Conservation (phyloP, 1,140 invertebrate species). For the Drosophila auraria region DNA sequence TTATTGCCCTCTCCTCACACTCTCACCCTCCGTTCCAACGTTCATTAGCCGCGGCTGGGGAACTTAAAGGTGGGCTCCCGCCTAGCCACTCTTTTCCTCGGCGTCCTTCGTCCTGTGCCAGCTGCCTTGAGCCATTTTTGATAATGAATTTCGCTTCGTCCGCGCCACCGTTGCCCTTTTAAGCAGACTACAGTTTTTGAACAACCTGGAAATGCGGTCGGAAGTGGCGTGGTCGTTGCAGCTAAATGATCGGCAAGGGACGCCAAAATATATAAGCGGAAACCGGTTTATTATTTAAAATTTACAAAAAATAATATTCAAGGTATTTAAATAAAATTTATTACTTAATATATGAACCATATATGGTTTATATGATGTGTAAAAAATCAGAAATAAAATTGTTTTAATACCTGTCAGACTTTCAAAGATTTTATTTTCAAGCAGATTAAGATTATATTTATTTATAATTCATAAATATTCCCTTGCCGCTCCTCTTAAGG, state of each 20-base stretch:
- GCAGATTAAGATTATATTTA: too few relatives aligned
- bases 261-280: not conserved
- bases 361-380: not conserved
- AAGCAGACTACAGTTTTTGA: conserved; percentile 50
- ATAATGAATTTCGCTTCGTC: conserved; percentile 65
- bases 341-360: too few relatives aligned
- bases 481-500: too few relatives aligned
- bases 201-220: conserved; percentile 16
- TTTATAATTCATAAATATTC: too few relatives aligned
- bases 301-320: too few relatives aligned
- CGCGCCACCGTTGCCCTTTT: conserved; percentile 33
- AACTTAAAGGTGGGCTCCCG: conserved; percentile 57
- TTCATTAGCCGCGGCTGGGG: conserved; percentile 55
- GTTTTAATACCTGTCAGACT: too few relatives aligned
- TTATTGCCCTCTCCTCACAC: not conserved
- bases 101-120: conserved; percentile 17
- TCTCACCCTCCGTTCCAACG: not conserved
- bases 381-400: not conserved
- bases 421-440: too few relatives aligned
- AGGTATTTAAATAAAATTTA: not conserved
- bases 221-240: conserved; percentile 18
- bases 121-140: conserved; percentile 50
- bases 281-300: not conserved
- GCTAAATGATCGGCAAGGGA: conserved; percentile 39
- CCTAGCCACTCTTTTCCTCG: not conserved